These are phyloP conservation scores for Frieseomelitta varia DNA, from an alignment of 1,140 invertebrate species.

Conservation along the genomic window DNA sequence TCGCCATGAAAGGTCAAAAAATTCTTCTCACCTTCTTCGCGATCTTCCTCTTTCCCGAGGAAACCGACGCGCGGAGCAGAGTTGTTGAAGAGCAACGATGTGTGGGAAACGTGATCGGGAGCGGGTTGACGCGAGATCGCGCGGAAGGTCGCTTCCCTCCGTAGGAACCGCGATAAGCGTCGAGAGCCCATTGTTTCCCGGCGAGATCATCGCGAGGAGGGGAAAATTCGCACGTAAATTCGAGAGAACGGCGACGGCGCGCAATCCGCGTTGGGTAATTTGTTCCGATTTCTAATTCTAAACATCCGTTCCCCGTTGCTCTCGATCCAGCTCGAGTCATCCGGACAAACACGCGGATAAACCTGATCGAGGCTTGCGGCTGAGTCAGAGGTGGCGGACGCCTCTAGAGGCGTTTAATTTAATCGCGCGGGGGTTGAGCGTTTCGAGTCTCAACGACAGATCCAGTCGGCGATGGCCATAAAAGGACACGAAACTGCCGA, in stretches of 20 bases:
- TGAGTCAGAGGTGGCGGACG: constrained; percentile 20
- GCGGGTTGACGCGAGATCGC: constrained; percentile 13
- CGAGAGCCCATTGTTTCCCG: not conserved
- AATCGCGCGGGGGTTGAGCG: not conserved
- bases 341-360: not conserved
- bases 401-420: not conserved
- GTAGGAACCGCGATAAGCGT: not conserved
- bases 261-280: no score
- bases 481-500: constrained; percentile 51
- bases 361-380: constrained; percentile 10
- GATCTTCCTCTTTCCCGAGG: not conserved
- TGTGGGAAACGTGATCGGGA: constrained; percentile 9
- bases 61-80: not conserved
- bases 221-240: not conserved
- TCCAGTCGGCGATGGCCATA: constrained; percentile 30
- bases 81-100: not conserved
- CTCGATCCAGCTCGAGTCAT: not conserved
- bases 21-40: constrained; percentile 14
- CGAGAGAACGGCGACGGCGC: no score
- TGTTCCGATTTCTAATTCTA: constrained; percentile 8
- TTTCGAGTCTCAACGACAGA: constrained; percentile 5
- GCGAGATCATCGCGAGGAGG: not conserved
- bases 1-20: constrained; percentile 36
- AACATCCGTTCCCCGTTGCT: not conserved
- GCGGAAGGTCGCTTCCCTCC: not conserved